Conservation (phyloP, 1,140 invertebrate genomes). For the Bilobella aurantiaca region DNA sequence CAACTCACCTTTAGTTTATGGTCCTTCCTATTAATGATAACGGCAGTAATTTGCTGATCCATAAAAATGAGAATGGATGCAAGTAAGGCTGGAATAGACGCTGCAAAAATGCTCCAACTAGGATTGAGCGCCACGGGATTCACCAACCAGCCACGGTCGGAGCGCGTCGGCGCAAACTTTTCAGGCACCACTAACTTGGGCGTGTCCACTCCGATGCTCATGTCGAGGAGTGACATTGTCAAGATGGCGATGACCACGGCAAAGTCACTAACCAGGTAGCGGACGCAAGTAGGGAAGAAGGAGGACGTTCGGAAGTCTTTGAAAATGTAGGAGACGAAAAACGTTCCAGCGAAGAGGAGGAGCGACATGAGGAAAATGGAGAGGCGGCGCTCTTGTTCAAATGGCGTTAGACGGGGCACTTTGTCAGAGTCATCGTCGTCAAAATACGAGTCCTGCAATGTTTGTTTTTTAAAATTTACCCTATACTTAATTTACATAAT, state of each 20-base stretch:
- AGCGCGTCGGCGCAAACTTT: conserved; percentile 22
- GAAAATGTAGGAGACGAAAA: conserved; percentile 37
- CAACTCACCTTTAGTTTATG: conserved; percentile 40
- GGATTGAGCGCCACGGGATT: conserved; percentile 37
- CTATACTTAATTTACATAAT: too few species aligned
- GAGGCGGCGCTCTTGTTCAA: not conserved
- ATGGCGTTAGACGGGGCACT: not conserved
- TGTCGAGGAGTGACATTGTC: conserved; percentile 39
- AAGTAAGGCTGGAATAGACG: conserved; percentile 37
- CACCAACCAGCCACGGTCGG: conserved; percentile 39
- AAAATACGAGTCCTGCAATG: not conserved
- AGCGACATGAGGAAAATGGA: conserved; percentile 40
- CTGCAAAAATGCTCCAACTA: conserved; percentile 36
- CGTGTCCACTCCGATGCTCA: conserved; percentile 39
- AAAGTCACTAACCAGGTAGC: conserved; percentile 42
- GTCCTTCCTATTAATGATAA: conserved; percentile 44
- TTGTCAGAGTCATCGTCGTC: not conserved
- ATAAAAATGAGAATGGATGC: conserved; percentile 41
- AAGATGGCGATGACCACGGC: conserved; percentile 44
- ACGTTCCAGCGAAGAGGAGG: conserved; percentile 41
- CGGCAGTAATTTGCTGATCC: conserved; percentile 43
- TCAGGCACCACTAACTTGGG: conserved; percentile 42
- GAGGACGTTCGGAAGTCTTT: conserved; percentile 36
- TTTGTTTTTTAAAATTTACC: not conserved
- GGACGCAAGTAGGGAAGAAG: conserved; percentile 40